Percentiles rank a stretch among this genome's conserved stretches.
phyloP scores from a whole-genome alignment of 2,797 vertebrate species.

The Cheirogaleus major region DNA sequence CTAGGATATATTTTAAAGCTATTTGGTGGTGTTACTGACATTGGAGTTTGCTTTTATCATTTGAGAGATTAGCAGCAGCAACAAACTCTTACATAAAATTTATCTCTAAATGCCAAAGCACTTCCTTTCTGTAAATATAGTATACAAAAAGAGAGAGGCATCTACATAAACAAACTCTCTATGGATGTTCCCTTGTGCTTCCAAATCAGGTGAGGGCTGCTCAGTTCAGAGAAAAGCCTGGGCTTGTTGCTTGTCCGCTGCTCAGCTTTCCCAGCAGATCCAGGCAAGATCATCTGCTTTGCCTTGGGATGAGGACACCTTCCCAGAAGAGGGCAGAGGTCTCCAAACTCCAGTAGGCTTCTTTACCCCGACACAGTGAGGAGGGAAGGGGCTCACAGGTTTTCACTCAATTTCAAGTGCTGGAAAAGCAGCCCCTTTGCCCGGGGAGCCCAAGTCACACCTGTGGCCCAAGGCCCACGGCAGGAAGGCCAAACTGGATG shows the following conservation, averaged over 20 bases:
- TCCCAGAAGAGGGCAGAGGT: background rate
- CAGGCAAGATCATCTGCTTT: background rate
- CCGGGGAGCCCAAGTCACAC: background rate
- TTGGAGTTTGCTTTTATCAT: background rate
- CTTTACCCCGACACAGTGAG: background rate
- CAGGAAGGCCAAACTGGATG: background rate
- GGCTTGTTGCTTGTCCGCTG: background rate
- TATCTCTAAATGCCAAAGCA: background rate
- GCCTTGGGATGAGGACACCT: background rate
- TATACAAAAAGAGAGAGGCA: background rate
- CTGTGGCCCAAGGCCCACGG: accelerated
- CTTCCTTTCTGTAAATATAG: conserved; percentile 34
- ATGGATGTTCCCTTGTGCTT: background rate
- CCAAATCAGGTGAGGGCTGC: background rate
- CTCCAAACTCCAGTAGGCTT: background rate
- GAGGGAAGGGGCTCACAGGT: background rate
- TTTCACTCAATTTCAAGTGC: background rate
- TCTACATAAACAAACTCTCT: background rate
- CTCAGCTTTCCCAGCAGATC: background rate
- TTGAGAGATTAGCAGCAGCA: background rate
- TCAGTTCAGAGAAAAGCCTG: background rate
- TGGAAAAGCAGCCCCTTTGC: background rate
- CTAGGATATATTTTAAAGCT: background rate
- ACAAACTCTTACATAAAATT: background rate
- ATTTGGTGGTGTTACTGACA: background rate